Conservation (phyloP, 2,113 vertebrate species). For the Ameiurus melas region DNA sequence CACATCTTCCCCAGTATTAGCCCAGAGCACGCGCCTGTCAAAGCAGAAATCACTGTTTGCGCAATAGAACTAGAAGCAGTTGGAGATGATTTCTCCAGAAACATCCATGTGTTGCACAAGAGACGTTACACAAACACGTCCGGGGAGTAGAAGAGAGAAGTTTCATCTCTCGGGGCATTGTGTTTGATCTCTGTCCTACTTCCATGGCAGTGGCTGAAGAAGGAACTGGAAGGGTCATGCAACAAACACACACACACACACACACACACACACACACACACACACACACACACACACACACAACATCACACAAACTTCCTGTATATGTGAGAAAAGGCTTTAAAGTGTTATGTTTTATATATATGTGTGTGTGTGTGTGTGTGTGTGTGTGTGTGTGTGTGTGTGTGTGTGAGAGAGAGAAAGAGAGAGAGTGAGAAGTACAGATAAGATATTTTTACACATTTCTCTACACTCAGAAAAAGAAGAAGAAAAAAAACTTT, state of each 20-base stretch:
- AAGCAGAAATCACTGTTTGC: not conserved
- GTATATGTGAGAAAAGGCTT: not conserved
- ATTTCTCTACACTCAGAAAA: not conserved
- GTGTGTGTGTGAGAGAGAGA: not conserved
- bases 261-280: constrained; percentile 7
- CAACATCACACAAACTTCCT: not conserved
- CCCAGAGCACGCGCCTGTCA: not conserved
- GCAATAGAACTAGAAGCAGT: not conserved
- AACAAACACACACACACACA: not conserved
- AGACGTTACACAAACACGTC: not conserved
- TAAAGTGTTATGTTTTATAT: not conserved
- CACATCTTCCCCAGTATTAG: not conserved
- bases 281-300: not conserved
- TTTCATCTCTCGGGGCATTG: not conserved
- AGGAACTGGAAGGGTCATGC: not conserved
- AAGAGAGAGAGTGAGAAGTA: not conserved
- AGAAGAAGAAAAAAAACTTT: not conserved
- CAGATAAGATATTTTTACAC: not conserved
- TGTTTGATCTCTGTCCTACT: constrained; percentile 22
- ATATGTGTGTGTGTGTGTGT: not conserved
- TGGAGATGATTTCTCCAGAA: not conserved
- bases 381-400: not conserved
- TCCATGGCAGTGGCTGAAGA: not conserved
- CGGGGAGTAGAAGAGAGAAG: not conserved
- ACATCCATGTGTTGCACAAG: not conserved